Percentiles rank a stretch among this genome's conserved stretches.
Evolutionary conservation across 1,140 invertebrate species (phyloP).

Genomic region (Meloidogyne floridensis): DNA sequence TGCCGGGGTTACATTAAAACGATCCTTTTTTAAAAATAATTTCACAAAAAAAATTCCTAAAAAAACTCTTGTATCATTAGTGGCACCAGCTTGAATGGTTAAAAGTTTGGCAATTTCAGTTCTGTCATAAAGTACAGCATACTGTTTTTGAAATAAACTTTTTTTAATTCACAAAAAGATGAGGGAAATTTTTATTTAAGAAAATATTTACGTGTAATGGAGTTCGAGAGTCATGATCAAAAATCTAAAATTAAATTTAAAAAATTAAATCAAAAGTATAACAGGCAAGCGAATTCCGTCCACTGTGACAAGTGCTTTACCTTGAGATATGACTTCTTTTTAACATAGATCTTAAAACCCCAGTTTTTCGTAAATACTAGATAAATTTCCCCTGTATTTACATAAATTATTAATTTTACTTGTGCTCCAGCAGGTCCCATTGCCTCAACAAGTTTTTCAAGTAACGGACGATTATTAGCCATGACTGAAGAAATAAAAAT

Average conservation of each 20-base stretch:
- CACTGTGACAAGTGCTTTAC: too few species aligned
- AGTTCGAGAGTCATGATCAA: constrained; percentile 44
- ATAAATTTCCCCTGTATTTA: background rate
- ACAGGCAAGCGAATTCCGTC: too few species aligned
- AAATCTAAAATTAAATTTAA: constrained; percentile 31
- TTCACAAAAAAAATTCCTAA: background rate
- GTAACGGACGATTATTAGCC: constrained; percentile 20
- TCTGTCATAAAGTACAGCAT: constrained; percentile 43
- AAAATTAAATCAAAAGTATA: background rate
- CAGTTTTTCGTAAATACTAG: too few species aligned
- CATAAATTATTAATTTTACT: background rate
- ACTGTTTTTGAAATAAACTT: background rate
- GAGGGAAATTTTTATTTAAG: background rate
- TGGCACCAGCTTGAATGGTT: constrained; percentile 35
- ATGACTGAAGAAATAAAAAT: background rate
- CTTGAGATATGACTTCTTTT: too few species aligned
- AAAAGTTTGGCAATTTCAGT: constrained; percentile 30
- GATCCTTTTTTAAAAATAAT: constrained; percentile 29
- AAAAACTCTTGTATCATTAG: constrained; percentile 32
- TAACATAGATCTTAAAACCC: too few species aligned
- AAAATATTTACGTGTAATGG: constrained; percentile 36
- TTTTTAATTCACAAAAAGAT: background rate
- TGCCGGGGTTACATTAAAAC: constrained; percentile 44
- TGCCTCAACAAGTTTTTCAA: constrained; percentile 35
- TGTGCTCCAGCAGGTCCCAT: constrained; percentile 18